Evolutionary conservation across 2,113 vertebrate genomes (phyloP).

Genomic region (Rhodinocichla rosea): DNA sequence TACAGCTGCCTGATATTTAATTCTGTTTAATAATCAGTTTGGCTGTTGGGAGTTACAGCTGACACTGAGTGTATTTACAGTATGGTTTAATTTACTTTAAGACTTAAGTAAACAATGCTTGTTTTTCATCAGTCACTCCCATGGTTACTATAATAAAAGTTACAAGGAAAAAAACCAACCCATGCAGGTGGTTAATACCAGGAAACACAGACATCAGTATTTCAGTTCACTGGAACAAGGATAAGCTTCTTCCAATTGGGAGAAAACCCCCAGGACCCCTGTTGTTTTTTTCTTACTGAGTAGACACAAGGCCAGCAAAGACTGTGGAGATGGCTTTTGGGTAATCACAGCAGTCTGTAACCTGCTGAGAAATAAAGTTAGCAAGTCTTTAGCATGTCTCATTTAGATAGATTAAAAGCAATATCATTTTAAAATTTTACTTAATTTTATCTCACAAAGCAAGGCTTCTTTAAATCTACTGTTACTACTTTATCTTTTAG

Average conservation of each 20-base stretch:
- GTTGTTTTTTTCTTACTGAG: not conserved
- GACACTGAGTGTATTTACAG: not conserved
- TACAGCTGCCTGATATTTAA: not conserved
- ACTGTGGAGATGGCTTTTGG: not conserved
- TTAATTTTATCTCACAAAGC: not conserved
- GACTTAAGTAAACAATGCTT: not conserved
- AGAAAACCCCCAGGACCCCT: accelerated
- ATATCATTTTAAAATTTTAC: not conserved
- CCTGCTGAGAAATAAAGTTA: not conserved
- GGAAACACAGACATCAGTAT: not conserved
- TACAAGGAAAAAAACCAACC: not conserved
- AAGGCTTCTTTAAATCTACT: not conserved
- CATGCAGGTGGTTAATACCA: not conserved
- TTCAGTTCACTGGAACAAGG: not conserved
- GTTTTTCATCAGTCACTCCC: not conserved
- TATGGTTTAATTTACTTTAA: not conserved
- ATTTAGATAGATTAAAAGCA: not conserved
- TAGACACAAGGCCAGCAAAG: not conserved
- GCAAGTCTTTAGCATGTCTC: not conserved
- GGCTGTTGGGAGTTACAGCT: not conserved
- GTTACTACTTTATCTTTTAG: slow-evolving; percentile 63
- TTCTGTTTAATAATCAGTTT: not conserved
- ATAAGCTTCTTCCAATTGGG: not conserved
- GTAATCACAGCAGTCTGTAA: not conserved
- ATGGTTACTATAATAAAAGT: not conserved